Base-by-base conservation (phyloP, 2,888 invertebrate species). In the Hydrotaea diabolus region DNA sequence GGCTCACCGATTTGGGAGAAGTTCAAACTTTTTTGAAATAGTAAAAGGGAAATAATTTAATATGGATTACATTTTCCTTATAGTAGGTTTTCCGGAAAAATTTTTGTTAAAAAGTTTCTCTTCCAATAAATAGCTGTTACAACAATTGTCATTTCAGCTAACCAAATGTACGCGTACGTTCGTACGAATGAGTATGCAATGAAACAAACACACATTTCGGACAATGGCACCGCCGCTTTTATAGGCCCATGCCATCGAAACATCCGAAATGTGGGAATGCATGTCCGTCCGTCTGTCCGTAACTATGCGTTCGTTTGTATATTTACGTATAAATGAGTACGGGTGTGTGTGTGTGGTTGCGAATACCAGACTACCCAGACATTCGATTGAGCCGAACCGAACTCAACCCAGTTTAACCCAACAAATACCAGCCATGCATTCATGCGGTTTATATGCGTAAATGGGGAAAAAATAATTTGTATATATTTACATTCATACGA, bases 211-310 rank as follows among this genome's bases (percentile, higher is more conserved):
- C 39, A 39, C 9, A 39, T 53, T 71, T 49, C 26, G 71, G 71
- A 71, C 71, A 71, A 71, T 53, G 53, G 71, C 71, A 71, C 53
- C 71, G 53, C 53, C 71, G 53, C 71, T 23, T 49, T 49, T 49
- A 53, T n/a, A 71, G 53, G 53, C 49, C 71, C 71, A 71, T 71
- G 11, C 71, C 53, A 71, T 26, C 53, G 46, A 53, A 59, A 59
- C 59, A 26, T 59, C 59, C 59, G 59, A 59, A 23, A 23, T 59
- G 59, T 26, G 19, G 21, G 9, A 55, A 49, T 19, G 43, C 39
- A 15, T 15, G 64, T 39, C 36, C 39, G 64, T 36, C 26, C 31
- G 13, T 36, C 36, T n/a, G n/a, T 64, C 15, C 26, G n/a, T 15
- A 62, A 5, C 26, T 31, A 15, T 39, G n/a, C 2, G 26, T 62